A percentile compares a stretch with the other conserved stretches of the same genome.
phyloP scores from a whole-genome alignment of 1,140 invertebrate species.

The Halictus rubicundus region DNA sequence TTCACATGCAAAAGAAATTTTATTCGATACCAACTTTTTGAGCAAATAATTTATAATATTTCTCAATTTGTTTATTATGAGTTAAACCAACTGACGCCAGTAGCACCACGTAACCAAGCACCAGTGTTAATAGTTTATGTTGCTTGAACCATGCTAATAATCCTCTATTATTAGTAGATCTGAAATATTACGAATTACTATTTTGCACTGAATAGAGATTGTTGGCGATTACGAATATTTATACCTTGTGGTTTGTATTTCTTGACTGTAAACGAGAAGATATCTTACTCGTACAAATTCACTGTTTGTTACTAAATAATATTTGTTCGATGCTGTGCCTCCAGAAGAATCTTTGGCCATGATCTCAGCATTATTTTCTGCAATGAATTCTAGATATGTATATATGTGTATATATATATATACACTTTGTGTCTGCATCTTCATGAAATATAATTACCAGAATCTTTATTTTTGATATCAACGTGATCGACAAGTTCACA shows the following conservation, averaged over 20 bases:
- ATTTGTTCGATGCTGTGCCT: constrained; percentile 85
- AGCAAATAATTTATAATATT: constrained; percentile 76
- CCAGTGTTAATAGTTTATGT: constrained; percentile 79
- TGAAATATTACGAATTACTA: constrained; percentile 58
- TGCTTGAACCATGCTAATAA: constrained; percentile 76
- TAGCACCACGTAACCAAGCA: constrained; percentile 78
- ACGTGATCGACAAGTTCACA: constrained; percentile 89
- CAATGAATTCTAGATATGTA: constrained; percentile 34
- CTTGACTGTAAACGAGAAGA: constrained; percentile 87
- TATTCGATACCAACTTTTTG: constrained; percentile 76
- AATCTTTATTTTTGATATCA: constrained; percentile 78
- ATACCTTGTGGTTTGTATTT: constrained; percentile 72
- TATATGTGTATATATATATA: not conserved
- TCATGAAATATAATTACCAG: constrained; percentile 58
- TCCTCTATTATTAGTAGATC: constrained; percentile 64
- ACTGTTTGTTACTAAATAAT: constrained; percentile 88
- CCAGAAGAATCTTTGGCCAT: constrained; percentile 78
- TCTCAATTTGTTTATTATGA: constrained; percentile 77
- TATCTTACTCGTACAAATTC: constrained; percentile 89
- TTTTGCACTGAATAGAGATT: not conserved
- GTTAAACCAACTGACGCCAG: constrained; percentile 78
- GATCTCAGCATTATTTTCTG: constrained; percentile 71
- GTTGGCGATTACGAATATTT: constrained; percentile 9
- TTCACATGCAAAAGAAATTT: constrained; percentile 19
- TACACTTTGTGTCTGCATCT: not conserved